Evolutionary conservation across 2,113 vertebrate species (phyloP).

Genomic region (Antechinus flavipes): DNA sequence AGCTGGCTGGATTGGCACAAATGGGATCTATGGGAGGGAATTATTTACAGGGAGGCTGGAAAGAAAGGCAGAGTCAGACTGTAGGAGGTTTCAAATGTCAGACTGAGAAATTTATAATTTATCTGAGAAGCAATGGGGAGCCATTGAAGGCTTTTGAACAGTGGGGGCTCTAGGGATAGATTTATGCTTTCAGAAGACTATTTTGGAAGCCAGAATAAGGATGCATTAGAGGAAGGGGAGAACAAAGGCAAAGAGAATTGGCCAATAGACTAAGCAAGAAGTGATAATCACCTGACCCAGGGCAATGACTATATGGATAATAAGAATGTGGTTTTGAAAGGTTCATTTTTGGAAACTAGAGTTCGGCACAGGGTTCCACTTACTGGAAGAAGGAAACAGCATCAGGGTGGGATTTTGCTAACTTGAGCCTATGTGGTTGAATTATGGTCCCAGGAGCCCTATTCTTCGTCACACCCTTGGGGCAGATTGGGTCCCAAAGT

Average conservation of each 20-base stretch:
- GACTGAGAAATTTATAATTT: neutral
- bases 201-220: neutral
- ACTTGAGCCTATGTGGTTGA: neutral
- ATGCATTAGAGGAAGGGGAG: neutral
- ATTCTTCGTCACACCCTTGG: neutral
- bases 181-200: neutral
- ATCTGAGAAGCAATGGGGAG: neutral
- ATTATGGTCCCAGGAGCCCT: neutral
- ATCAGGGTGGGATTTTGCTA: neutral
- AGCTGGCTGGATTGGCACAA: neutral
- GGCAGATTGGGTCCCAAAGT: neutral
- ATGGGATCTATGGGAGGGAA: neutral
- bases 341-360: neutral
- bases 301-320: neutral
- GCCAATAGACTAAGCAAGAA: neutral
- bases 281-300: neutral
- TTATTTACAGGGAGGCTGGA: neutral
- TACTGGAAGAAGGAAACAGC: neutral
- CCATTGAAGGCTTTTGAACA: neutral
- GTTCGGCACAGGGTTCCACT: neutral
- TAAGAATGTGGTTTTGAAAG: neutral
- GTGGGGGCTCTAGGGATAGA: neutral
- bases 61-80: neutral
- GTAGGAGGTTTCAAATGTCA: neutral
- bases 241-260: neutral